Evolutionary conservation across 1,140 invertebrate genomes (phyloP), one percentile per base, ranked within the genome.

Genomic region (Mercenaria mercenaria): DNA sequence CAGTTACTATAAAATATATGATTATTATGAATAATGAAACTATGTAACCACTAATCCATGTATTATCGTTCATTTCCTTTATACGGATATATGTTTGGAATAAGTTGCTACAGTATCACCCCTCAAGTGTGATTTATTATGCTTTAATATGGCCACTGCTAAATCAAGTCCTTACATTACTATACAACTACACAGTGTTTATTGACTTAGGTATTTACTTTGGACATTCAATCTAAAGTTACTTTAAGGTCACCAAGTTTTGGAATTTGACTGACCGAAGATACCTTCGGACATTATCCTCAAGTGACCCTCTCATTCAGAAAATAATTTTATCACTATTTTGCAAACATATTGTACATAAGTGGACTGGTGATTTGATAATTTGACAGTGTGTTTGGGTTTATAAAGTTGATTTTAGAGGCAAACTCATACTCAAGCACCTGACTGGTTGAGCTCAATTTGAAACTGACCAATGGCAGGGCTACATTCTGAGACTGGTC

Each of bases 171-270:
- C n/a, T 64, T 10, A 64, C n/a, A 64, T 64, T 4, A 64, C 59
- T n/a, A 29, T 29, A 29, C 59, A 64, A 64, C 59, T 64, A 8
- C 15, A 23, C 26, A 64, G 59, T 64, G 26, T 64, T 64, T 64
- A 64, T 64, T 64, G 23, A 64, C 59, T 29, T 64, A n/a, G 10
- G n/a, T 64, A 64, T 64, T 64, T 64, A 64, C 26, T n/a, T 64
- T 64, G 6, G n/a, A 29, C 11, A 29, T 29, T 29, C 4, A 29
- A 29, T 64, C 26, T 15, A 29, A 29, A 64, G n/a, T 29, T 26
- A 26, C 59, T 64, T 8, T 29, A 29, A 29, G 59, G 15, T 64
- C 11, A 64, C 59, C 52, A n/a, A 64, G 26, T 64, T n/a, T 64
- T 29, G 20, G n/a, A 64, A 26, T 64, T 64, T n/a, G 4, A 64